A percentile compares a stretch with the other conserved stretches of the same genome.
These are phyloP conservation scores for Myripristis jacobus DNA, from an alignment of 2,797 vertebrate genomes.

Conservation along the genomic window DNA sequence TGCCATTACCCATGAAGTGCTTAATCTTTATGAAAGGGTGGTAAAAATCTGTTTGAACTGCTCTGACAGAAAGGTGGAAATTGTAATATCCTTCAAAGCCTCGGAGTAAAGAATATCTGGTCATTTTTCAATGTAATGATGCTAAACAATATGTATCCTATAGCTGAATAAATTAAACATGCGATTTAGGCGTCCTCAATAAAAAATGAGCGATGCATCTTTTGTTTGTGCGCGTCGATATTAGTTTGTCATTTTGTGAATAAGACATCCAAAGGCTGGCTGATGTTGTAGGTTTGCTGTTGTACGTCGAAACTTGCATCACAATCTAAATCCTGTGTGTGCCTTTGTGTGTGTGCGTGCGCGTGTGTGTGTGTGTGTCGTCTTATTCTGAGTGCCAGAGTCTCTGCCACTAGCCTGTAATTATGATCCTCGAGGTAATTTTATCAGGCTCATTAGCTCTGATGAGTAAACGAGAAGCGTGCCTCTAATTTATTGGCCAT, in stretches of 20 bases:
- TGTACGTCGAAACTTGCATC: conserved; percentile 47
- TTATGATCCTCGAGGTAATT: conserved; percentile 96
- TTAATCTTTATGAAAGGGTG: conserved; percentile 84
- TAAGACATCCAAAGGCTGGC: conserved; percentile 41
- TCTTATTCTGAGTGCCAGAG: conserved; percentile 80
- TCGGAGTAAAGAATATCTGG: conserved; percentile 54
- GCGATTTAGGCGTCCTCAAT: conserved; percentile 3
- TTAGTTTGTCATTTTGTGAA: conserved; percentile 55
- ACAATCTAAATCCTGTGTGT: conserved; percentile 44
- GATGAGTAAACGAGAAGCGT: conserved; percentile 95
- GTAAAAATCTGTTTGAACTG: conserved; percentile 73
- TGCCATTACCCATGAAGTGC: conserved; percentile 87
- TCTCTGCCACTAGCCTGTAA: conserved; percentile 91
- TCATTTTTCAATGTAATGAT: neutral
- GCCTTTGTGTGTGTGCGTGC: conserved; percentile 32
- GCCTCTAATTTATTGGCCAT: conserved; percentile 93
- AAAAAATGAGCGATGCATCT: conserved; percentile 23
- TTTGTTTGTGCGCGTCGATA: conserved; percentile 28
- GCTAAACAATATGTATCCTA: conserved; percentile 22
- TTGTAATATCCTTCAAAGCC: conserved; percentile 62
- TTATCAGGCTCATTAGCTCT: conserved; percentile 96
- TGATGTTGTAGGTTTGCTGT: conserved; percentile 54
- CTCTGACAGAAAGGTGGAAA: conserved; percentile 70
- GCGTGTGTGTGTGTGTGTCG: conserved; percentile 59
- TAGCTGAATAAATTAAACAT: conserved; percentile 2